Base-by-base conservation (phyloP, 2,113 vertebrate species). In the Amia ocellicauda region DNA sequence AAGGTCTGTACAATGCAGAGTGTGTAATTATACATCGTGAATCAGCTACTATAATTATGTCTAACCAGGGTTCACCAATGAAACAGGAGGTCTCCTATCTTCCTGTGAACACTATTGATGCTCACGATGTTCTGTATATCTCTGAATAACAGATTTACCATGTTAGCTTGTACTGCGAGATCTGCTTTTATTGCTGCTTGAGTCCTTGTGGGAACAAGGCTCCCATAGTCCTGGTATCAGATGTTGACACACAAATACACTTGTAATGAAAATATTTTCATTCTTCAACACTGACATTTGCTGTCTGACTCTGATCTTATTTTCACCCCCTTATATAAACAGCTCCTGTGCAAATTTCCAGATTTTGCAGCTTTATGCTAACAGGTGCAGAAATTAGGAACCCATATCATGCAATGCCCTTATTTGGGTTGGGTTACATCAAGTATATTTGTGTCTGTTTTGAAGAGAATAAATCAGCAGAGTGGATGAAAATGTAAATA, bases 231-330 rank as follows among this genome's bases (percentile, higher is more conserved):
- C 68, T 59, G 59, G 80, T 92, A 92, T 92, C 92, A 86, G 82
- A 83, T 93, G 86, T 93, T 95, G 89, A 93, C 88, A 91, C 72
- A 87, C 85, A 92, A 92, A 89, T 88, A 88, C 80, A 82, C 82
- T 80, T 41, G 78, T 84, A 90, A 92, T 84, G 86, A 93, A 94
- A 96, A 96, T 94, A 93, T 95, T 96, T 93, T 91, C 87, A 88
- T 92, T 93, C 88, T 84, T 84, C 82, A 71, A 78, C 83, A 82
- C 86, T 80, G 88, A 86, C 83, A 83, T 91, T 90, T 83, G 83
- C 77, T 79, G 83, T 87, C 82, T 81, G 80, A 75, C 85, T 66
- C 79, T 86, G 87, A 89, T 86, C 83, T 78, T 88, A 84, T 88
- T 88, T 70, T 73, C 79, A 77, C 77, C 76, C 61, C 67, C 79